A percentile compares a stretch with the other conserved stretches of the same genome.
Evolutionary conservation across 2,888 invertebrate genomes (phyloP).

Genomic region (Drosophila stalkeri): DNA sequence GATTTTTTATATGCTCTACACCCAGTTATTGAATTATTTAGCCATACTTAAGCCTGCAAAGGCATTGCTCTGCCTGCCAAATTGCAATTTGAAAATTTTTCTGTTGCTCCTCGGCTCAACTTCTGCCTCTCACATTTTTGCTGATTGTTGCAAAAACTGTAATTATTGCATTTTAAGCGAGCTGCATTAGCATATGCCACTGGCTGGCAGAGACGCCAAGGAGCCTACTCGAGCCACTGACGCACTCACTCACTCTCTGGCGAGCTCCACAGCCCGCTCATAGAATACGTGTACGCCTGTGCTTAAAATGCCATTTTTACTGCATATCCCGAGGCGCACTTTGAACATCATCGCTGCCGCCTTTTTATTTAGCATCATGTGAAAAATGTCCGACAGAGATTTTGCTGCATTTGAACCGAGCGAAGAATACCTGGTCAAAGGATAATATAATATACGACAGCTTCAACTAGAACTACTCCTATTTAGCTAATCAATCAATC

Average conservation of each 20-base stretch:
- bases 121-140: conserved; percentile 9
- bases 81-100: conserved; percentile 27
- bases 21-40: conserved; percentile 47
- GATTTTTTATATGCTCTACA: conserved; percentile 12
- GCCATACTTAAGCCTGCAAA: conserved; percentile 34
- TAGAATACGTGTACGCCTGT: conserved; percentile 51
- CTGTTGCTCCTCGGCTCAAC: neutral
- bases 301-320: conserved; percentile 65
- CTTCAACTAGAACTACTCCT: neutral
- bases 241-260: conserved; percentile 4
- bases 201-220: neutral
- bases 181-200: conserved; percentile 54
- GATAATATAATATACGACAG: neutral
- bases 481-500: neutral
- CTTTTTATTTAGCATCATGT: conserved; percentile 49
- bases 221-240: neutral
- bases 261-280: conserved; percentile 52
- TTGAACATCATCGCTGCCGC: conserved; percentile 41
- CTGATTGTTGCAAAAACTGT: conserved; percentile 59
- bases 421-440: conserved; percentile 11
- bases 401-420: neutral
- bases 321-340: conserved; percentile 75
- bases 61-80: conserved; percentile 19
- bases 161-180: conserved; percentile 66
- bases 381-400: conserved; percentile 25